Percentiles rank a stretch among this genome's conserved stretches.
Conservation (phyloP, 2,113 vertebrate genomes). For the Sclerurus mexicanus region DNA sequence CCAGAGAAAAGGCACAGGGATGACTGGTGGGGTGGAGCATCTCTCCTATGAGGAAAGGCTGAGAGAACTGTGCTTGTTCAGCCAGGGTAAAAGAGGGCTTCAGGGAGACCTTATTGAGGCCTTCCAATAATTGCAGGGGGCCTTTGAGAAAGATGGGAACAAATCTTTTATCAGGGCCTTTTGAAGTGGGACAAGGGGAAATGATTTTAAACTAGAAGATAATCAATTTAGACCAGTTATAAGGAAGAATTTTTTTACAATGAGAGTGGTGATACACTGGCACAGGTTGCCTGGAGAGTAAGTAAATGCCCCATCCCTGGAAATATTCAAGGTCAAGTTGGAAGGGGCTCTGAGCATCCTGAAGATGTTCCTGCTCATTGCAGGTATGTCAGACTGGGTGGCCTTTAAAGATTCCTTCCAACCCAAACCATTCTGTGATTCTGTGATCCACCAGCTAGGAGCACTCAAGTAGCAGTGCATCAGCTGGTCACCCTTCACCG, state of each 20-base stretch:
- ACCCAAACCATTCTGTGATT: not conserved
- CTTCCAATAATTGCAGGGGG: not conserved
- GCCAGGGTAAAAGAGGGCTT: not conserved
- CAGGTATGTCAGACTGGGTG: not conserved
- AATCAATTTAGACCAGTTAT: not conserved
- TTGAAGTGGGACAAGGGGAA: not conserved
- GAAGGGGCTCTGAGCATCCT: not conserved
- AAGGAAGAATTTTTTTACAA: not conserved
- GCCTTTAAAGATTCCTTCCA: not conserved
- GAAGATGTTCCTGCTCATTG: not conserved
- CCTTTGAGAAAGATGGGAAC: not conserved
- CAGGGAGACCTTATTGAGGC: not conserved
- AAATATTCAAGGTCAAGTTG: accelerated
- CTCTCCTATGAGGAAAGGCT: not conserved
- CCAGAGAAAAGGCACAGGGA: not conserved
- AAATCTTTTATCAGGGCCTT: not conserved
- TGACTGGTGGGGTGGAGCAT: not conserved
- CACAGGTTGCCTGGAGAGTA: not conserved
- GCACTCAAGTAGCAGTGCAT: not conserved
- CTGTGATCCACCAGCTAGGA: not conserved
- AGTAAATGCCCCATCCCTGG: not conserved
- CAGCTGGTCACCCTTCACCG: not conserved
- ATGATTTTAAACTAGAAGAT: not conserved
- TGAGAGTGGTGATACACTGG: too few species aligned
- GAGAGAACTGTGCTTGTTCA: not conserved